Conservation (phyloP, 2,797 vertebrate genomes). For the Trematomus bernacchii region DNA sequence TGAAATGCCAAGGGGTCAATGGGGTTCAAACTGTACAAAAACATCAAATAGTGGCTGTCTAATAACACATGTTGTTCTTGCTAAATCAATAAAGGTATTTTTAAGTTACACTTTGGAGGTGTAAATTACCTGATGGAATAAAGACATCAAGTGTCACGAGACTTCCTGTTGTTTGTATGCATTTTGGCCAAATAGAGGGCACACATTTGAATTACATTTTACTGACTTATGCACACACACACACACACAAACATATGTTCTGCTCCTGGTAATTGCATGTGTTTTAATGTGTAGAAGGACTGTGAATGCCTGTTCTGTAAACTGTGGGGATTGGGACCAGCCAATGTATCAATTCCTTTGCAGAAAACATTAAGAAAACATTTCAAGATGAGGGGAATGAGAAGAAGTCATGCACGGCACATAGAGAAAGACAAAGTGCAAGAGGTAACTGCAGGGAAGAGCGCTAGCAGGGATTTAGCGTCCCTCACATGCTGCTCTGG, state of each 20-base stretch:
- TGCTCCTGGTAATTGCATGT: background rate
- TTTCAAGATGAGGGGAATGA: background rate
- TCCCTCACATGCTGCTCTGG: conserved; percentile 83
- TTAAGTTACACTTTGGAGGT: conserved; percentile 21
- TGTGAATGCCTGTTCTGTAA: background rate
- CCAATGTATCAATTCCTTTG: conserved; percentile 11
- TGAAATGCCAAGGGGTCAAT: conserved; percentile 4
- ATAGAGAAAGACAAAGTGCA: conserved; percentile 25
- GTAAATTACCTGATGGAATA: conserved; percentile 24
- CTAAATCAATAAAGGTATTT: conserved; percentile 19
- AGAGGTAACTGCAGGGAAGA: conserved; percentile 39
- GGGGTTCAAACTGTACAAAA: conserved; percentile 25
- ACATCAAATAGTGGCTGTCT: conserved; percentile 25
- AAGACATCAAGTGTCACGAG: conserved; percentile 28
- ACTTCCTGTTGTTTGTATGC: background rate
- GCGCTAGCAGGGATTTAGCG: conserved; percentile 70
- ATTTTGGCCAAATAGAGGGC: background rate
- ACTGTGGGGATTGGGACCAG: background rate
- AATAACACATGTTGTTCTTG: conserved; percentile 14
- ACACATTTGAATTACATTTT: background rate
- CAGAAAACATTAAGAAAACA: background rate
- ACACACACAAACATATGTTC: background rate
- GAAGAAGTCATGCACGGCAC: background rate
- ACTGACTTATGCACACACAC: too few relatives aligned
- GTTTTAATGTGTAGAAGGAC: background rate